Percentiles rank a stretch among this genome's conserved stretches.
Conservation (phyloP, 2,113 vertebrate genomes). For the Brachyhypopomus gauderio region DNA sequence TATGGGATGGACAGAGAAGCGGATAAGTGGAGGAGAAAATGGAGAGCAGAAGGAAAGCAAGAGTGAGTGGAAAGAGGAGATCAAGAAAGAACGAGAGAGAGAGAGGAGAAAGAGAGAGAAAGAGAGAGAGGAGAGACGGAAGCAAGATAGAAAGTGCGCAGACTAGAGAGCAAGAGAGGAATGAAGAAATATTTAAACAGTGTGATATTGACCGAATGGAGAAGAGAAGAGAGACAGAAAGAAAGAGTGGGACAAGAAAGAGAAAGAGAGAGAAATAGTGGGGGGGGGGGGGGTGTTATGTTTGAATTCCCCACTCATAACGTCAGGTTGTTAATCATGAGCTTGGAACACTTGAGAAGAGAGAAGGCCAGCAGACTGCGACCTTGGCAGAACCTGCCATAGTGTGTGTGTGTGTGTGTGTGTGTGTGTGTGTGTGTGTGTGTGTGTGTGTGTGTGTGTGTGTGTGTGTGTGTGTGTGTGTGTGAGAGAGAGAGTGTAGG, state of each 20-base stretch:
- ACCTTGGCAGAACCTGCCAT: conserved; percentile 62
- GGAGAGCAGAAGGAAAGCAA: background rate
- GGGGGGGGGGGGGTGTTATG: conserved; percentile 41
- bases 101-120: background rate
- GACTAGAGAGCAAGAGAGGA: background rate
- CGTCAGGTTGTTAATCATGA: conserved; percentile 73
- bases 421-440: conserved; percentile 48
- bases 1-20: conserved; percentile 25
- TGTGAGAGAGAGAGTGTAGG: conserved; percentile 50
- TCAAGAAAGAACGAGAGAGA: background rate
- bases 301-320: conserved; percentile 73
- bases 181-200: conserved; percentile 5
- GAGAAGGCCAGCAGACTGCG: conserved; percentile 64
- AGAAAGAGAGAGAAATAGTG: conserved; percentile 13
- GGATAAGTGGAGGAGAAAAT: background rate
- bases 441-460: conserved; percentile 45
- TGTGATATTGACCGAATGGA: background rate
- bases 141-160: background rate
- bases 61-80: background rate
- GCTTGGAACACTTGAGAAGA: conserved; percentile 61
- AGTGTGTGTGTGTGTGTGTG: conserved; percentile 40
- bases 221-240: background rate
- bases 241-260: background rate
- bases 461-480: conserved; percentile 46
- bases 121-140: background rate